Percentiles rank a stretch among this genome's conserved stretches.
Evolutionary conservation across 2,113 vertebrate species (phyloP).

Genomic region (Psilopogon haemacephalus): DNA sequence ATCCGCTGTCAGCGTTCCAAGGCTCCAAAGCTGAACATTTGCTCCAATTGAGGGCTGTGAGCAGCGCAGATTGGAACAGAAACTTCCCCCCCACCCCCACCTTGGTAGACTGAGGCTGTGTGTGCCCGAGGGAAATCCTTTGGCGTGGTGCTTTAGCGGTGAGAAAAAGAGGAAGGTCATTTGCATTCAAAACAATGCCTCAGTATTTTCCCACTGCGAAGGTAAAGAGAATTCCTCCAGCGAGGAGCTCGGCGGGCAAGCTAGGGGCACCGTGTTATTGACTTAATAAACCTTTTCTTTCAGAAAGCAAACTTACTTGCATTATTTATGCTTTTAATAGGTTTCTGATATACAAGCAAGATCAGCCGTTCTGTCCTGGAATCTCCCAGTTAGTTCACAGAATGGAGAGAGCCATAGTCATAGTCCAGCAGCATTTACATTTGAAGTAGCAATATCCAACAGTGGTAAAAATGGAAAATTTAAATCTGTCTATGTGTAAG

Average conservation of each 20-base stretch:
- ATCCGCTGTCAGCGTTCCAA: background rate
- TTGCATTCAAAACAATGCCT: background rate
- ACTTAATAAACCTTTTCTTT: conserved; percentile 62
- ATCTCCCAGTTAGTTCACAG: conserved; percentile 65
- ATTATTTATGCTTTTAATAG: conserved; percentile 74
- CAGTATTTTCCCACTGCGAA: background rate
- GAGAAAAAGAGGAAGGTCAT: background rate
- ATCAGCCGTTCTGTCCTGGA: conserved; percentile 82
- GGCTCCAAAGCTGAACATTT: background rate
- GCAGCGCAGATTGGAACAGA: background rate
- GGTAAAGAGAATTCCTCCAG: conserved; percentile 53
- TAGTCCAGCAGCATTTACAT: conserved; percentile 72
- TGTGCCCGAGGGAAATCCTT: background rate
- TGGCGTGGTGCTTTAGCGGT: background rate
- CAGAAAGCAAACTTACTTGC: conserved; percentile 62
- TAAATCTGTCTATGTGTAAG: conserved; percentile 81
- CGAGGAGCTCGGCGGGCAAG: conserved; percentile 46
- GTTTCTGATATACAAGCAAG: conserved; percentile 77
- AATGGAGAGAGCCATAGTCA: conserved; percentile 70
- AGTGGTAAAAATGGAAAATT: conserved; percentile 81
- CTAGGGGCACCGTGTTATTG: conserved; percentile 54
- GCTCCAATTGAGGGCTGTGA: background rate
- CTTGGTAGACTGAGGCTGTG: background rate
- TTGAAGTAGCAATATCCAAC: conserved; percentile 82
- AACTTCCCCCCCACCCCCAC: too few species aligned